Conservation (phyloP, 92 coral and sea anemone species). For the Montipora capitata region DNA sequence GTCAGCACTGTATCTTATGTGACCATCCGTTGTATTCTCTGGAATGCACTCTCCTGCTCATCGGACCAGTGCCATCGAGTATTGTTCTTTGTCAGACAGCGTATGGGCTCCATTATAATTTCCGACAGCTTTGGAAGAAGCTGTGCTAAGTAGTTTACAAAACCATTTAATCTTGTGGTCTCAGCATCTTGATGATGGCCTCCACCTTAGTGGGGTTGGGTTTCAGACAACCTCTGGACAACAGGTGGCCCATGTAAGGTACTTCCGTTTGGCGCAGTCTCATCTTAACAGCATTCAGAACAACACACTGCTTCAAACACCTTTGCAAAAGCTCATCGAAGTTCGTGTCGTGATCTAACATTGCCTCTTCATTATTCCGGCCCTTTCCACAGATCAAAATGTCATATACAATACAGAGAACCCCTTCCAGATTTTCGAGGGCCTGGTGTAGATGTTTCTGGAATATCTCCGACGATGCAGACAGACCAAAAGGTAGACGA, state of each 20-base stretch:
- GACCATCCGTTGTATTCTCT: conserved; percentile 30
- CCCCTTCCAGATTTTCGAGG: conserved; percentile 57
- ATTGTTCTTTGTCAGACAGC: too few relatives aligned
- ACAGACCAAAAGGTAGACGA: conserved; percentile 52
- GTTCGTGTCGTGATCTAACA: conserved; percentile 46
- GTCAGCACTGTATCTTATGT: conserved; percentile 48
- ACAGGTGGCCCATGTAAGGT: conserved; percentile 59
- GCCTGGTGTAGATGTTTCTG: conserved; percentile 36
- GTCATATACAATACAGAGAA: conserved; percentile 22
- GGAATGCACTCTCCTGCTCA: conserved; percentile 43
- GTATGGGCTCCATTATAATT: conserved; percentile 38
- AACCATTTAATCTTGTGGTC: conserved; percentile 55
- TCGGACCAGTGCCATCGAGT: conserved; percentile 38
- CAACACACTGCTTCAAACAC: too few relatives aligned
- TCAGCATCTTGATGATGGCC: conserved; percentile 33
- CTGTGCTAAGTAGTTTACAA: conserved; percentile 7
- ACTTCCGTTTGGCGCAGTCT: conserved; percentile 41
- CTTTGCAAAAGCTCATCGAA: conserved; percentile 20
- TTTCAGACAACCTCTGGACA: conserved; percentile 54
- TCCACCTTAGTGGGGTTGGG: conserved; percentile 69
- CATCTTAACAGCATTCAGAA: neutral
- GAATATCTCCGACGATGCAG: conserved; percentile 21
- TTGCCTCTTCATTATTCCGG: conserved; percentile 51
- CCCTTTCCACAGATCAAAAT: conserved; percentile 35
- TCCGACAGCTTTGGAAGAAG: conserved; percentile 59